Evolutionary conservation across 2,888 invertebrate genomes (phyloP), one percentile per base, ranked within the genome.

Genomic region (Augochlorella aurata): DNA sequence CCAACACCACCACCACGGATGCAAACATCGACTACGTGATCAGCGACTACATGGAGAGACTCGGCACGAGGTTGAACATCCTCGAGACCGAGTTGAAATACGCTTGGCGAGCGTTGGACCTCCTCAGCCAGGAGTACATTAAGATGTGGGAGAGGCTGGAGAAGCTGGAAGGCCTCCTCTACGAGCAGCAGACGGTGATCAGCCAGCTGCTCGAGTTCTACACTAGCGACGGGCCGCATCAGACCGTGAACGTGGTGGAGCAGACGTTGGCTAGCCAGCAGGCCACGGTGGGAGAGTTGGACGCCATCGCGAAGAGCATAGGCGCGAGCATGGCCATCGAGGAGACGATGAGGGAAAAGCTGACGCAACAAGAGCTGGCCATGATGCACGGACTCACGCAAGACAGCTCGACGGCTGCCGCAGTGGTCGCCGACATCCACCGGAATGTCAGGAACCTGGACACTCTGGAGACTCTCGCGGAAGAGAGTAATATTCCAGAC

Each of bases 141-240:
- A 97, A 97, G 93, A 98, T 98, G 97, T 98, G 98, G 98, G 97
- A 97, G 91, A 95, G 98, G 66, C 94, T 98, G 81, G 98, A 98
- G 92, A 97, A 98, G 93, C 94, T 98, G 47, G 98, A 98, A 93
- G 96, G 97, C 38, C 95, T 98, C 82, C 95, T 98, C 4, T 96
- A 97, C 93, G 98, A 98, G 92, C 98, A 98, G 93, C 98, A 98
- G 93, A 97, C 97, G 88, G 98, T 98, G 65, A 98, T 98, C 90
- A 96, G 97, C 73, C 98, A 98, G 92, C 94, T 98, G 90, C 95
- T 98, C 92, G 97, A 97, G 92, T 96, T 97, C 94, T 97, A 97
- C 92, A 95, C 96, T 1, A 93, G 94, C 16, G 95, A 96, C 85
- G 95, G 95, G 83, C 87, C 92, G 73, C 94, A 95, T 52, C 90